Conservation (phyloP, 2,888 invertebrate species). For the Dichetophora obliterata region DNA sequence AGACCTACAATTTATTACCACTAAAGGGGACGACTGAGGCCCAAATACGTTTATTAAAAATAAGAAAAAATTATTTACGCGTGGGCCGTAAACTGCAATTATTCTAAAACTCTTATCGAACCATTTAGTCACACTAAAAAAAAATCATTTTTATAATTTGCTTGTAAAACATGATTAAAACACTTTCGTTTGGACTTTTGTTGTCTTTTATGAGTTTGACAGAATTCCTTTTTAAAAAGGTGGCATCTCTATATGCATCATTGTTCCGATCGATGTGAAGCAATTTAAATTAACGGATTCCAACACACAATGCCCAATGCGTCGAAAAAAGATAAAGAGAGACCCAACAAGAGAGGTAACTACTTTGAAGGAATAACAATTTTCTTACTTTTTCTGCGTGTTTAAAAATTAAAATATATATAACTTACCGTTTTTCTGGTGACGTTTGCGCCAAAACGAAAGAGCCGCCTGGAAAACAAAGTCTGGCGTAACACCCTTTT, state of each 20-base stretch:
- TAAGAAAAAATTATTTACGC: too few relatives aligned
- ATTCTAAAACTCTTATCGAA: too few relatives aligned
- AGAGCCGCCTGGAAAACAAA: background rate
- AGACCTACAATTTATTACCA: too few relatives aligned
- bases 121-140: too few relatives aligned
- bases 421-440: constrained; percentile 37
- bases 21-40: too few relatives aligned
- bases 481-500: constrained; percentile 3
- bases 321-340: background rate
- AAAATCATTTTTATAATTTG: too few relatives aligned
- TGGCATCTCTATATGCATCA: background rate
- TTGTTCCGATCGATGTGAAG: background rate
- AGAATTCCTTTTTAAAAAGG: background rate
- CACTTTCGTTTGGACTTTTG: too few relatives aligned
- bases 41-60: too few relatives aligned
- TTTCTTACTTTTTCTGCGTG: background rate
- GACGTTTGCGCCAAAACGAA: constrained; percentile 19
- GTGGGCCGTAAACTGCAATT: too few relatives aligned
- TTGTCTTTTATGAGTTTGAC: too few relatives aligned
- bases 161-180: too few relatives aligned
- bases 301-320: constrained; percentile 1
- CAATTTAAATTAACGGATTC: constrained; percentile 37
- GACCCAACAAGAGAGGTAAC: background rate
- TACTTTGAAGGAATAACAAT: background rate
- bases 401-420: constrained; percentile 12